Percentiles rank a stretch among this genome's conserved stretches.
Conservation (phyloP, 2,888 invertebrate species). For the Agonopterix arenella region DNA sequence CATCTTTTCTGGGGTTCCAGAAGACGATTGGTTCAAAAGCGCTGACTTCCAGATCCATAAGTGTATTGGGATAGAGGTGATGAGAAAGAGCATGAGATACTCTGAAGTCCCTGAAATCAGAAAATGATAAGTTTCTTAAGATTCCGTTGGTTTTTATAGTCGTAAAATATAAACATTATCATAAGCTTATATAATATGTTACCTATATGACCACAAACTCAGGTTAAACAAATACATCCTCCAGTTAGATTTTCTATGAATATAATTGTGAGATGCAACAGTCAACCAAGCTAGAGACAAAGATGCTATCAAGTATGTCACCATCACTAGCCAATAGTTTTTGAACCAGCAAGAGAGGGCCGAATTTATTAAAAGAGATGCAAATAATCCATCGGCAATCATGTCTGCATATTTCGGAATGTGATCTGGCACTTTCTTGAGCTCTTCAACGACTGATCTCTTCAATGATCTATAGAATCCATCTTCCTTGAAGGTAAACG, state of each 20-base stretch:
- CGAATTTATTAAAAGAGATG: conserved; percentile 45
- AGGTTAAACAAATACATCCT: conserved; percentile 88
- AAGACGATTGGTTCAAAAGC: conserved; percentile 81
- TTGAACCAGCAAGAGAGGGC: conserved; percentile 39
- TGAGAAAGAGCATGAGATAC: conserved; percentile 87
- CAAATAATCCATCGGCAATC: conserved; percentile 53
- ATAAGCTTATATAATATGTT: conserved; percentile 14
- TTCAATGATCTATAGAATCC: conserved; percentile 87
- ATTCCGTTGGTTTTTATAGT: too few species aligned
- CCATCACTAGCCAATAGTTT: conserved; percentile 35
- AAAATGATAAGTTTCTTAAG: too few species aligned
- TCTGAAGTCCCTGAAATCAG: conserved; percentile 79
- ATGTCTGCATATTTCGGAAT: conserved; percentile 27
- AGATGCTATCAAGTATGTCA: conserved; percentile 45
- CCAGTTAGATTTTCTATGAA: conserved; percentile 86
- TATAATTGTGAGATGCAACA: conserved; percentile 85
- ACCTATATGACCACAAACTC: conserved; percentile 80
- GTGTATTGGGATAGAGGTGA: conserved; percentile 86
- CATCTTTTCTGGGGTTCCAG: conserved; percentile 80
- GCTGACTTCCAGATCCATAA: conserved; percentile 84
- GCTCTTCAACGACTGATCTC: conserved; percentile 65
- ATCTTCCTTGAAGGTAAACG: conserved; percentile 83
- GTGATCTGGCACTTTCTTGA: conserved; percentile 68
- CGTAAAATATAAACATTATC: not conserved
- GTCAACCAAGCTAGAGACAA: conserved; percentile 76